Evolutionary conservation across 2,797 vertebrate species (phyloP), one percentile per base, ranked within the genome.

Genomic region (Poeciliopsis gracilis): DNA sequence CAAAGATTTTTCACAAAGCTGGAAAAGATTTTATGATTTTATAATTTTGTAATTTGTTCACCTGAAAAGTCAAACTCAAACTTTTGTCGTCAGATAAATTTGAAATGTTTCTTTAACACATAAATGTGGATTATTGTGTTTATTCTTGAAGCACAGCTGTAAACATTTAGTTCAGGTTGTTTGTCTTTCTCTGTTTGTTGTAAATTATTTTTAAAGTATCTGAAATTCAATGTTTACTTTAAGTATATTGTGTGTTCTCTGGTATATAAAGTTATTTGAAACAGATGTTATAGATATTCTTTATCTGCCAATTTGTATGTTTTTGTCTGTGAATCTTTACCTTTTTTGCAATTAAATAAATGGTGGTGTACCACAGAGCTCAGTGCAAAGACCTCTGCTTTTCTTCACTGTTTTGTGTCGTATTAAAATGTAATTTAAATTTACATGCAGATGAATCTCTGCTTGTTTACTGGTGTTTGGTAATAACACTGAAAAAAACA

Each of bases 1-100:
- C 89, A 89, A 92, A 92, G 82, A 20, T 83, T 91, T 81, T 90
- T 84, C 79, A 86, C 78, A n/a, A 88, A 90, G 75, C 79, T 83
- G 73, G 87, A 25, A 16, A 20, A 12, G 45, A 69, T 30, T 45
- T 85, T 18, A 16, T 84, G 0, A 72, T 84, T 85, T 69, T 15
- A 9, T 25, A 11, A 59, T 38, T 38, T 5, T 38, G 45, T 25
- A 2, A 11, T 47, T 7, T 25, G 7, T 23, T 23, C 7, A 3
- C 51, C 16, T 33, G 15, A 73, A 2, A 10, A n/a, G 46, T 25
- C 25, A 28, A 57, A 72, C n/a, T 18, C 30, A 9, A 38, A 47
- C 20, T 53, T 53, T 53, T 53, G 49, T 41, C 46, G 20, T 33
- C 47, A 53, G 59, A 69, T 67, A 6, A 51, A 51, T 11, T 8